Conservation (phyloP, 2,888 invertebrate species). For the Hirtodrosophila alboralis region DNA sequence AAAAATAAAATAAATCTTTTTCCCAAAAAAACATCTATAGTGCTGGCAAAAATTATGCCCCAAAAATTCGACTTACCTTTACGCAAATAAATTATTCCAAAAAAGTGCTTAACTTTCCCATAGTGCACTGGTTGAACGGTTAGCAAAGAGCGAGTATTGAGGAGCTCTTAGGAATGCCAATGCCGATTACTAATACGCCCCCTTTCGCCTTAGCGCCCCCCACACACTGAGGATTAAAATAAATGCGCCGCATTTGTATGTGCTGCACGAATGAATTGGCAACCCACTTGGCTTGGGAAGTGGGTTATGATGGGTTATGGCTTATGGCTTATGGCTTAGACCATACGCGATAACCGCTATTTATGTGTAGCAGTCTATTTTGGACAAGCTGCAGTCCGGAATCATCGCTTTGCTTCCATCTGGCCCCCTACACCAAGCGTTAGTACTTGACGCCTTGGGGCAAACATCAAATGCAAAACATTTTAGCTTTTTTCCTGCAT, state of each 20-base stretch:
- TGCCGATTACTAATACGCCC: conserved; percentile 76
- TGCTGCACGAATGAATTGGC: conserved; percentile 54
- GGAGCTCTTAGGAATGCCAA: conserved; percentile 65
- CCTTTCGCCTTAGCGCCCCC: conserved; percentile 12
- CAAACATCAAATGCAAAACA: conserved; percentile 55
- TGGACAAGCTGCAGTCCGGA: conserved; percentile 37
- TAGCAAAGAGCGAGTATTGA: conserved; percentile 1
- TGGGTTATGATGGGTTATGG: conserved; percentile 40
- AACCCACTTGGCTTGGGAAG: conserved; percentile 30
- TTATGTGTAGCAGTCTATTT: conserved; percentile 59
- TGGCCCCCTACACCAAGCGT: conserved; percentile 7
- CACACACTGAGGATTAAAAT: conserved; percentile 64
- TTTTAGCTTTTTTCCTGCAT: conserved; percentile 15
- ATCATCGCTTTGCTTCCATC: background rate
- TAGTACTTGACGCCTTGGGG: conserved; percentile 35
- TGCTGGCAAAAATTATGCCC: no score
- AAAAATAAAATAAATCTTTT: no score
- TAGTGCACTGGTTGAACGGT: no score
- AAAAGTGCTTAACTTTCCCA: no score
- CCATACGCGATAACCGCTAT: conserved; percentile 66
- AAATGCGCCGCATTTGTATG: conserved; percentile 75
- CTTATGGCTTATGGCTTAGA: conserved; percentile 46
- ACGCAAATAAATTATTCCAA: no score
- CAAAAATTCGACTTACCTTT: no score
- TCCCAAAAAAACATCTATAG: no score